Base-by-base conservation (phyloP, 1,140 invertebrate species). In the Atta cephalotes region DNA sequence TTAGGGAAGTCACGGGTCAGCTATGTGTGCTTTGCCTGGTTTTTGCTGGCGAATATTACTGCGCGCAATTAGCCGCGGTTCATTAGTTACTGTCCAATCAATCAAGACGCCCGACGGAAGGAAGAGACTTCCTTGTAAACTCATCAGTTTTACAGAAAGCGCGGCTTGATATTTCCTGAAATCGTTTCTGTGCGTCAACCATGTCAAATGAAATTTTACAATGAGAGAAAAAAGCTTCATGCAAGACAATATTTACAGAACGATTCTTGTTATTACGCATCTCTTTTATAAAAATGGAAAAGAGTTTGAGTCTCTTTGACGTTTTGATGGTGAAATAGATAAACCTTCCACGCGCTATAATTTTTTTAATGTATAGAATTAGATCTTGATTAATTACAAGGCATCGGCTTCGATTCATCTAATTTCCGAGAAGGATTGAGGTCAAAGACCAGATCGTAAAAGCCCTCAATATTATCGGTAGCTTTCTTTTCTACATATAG, bases 21-120 rank as follows among this genome's bases (percentile, higher is more conserved):
- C 78, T 88, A 80, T 93, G 92, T 93, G 90, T 92, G 92, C 93
- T 93, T 93, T 92, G 88, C 85, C 89, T 89, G 66, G 77, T 92
- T 92, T 93, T 92, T 91, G 88, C 86, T 85, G 72, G 87, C 86
- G 88, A 92, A 91, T 92, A 90, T 93, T 93, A 90, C 91, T 86
- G 58, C 77, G 77, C 87, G 91, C 91, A 92, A 93, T 93, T 93
- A 93, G 91, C 89, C 87, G 78, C 71, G 87, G 76, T 87, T 93
- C 92, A 93, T 93, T 93, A 93, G 92, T 93, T 92, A 92, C 88
- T 77, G 89, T 92, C 92, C 92, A 92, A 93, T 93, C 92, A 93
- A 92, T 93, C 90, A 91, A 90, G 45, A 10, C 51, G 56, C 5
- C 72, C 53, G 78, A 86, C 81, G 82, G 72, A 79, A 88, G 86